A percentile compares a stretch with the other conserved stretches of the same genome.
These are phyloP conservation scores for Neolamprologus sp. DNA, from an alignment of 2,113 vertebrate species.

Conservation along the genomic window DNA sequence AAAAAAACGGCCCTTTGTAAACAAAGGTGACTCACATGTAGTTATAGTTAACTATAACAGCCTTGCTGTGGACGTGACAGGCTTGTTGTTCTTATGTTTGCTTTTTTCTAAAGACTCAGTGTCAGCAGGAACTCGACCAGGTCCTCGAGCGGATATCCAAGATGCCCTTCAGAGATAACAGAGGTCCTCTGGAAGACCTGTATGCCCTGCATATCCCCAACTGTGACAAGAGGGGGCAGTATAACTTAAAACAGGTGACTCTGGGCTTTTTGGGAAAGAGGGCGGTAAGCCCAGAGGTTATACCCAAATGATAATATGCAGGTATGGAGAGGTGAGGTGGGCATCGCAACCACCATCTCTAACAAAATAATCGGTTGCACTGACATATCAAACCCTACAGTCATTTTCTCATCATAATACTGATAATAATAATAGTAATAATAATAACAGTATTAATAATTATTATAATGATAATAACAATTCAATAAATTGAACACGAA, in stretches of 20 bases:
- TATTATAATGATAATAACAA: neutral
- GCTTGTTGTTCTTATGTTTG: conserved; percentile 1
- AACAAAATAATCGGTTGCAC: neutral
- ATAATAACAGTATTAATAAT: neutral
- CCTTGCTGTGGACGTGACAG: neutral
- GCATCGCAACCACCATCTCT: neutral
- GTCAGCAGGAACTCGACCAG: conserved; percentile 94
- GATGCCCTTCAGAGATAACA: conserved; percentile 90
- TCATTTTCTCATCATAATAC: neutral
- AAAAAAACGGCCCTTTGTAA: neutral
- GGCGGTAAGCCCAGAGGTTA: neutral
- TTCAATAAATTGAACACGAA: neutral
- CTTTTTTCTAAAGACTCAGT: conserved; percentile 76
- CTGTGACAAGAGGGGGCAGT: conserved; percentile 93
- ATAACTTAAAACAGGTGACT: conserved; percentile 94
- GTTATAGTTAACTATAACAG: neutral
- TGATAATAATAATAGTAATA: neutral
- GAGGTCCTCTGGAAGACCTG: conserved; percentile 90
- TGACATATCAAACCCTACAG: neutral
- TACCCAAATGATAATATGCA: neutral
- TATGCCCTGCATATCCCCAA: conserved; percentile 96
- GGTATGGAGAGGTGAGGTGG: neutral
- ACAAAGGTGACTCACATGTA: neutral
- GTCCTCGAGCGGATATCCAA: conserved; percentile 93
- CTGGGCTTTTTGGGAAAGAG: neutral